Evolutionary conservation across 35 echinoderm and acorn worm genomes (phyloP).

Genomic region (Apostichopus californicus): DNA sequence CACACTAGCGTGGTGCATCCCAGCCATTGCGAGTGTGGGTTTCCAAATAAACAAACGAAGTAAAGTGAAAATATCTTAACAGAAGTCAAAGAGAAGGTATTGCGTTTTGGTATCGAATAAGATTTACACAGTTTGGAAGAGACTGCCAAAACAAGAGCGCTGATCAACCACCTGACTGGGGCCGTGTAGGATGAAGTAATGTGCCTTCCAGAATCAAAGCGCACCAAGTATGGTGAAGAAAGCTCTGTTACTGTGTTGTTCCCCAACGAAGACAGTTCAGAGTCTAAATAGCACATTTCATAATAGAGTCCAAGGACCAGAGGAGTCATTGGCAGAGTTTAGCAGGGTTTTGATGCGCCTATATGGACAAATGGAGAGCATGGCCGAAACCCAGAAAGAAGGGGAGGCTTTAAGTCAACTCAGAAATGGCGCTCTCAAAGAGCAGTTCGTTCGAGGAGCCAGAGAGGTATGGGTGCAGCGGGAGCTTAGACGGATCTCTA

Average conservation of each 20-base stretch:
- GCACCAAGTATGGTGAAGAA: background rate
- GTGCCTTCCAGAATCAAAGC: slow-evolving; percentile 10
- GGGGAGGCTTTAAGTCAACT: slow-evolving; percentile 31
- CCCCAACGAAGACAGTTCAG: slow-evolving; percentile 20
- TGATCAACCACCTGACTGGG: slow-evolving; percentile 24
- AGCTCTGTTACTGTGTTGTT: slow-evolving; percentile 29
- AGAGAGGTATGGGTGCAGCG: slow-evolving; percentile 54
- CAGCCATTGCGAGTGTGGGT: no score
- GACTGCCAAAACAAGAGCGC: background rate
- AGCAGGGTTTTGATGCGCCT: slow-evolving; percentile 37
- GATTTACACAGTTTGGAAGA: background rate
- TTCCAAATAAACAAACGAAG: no score
- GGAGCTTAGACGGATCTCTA: slow-evolving; percentile 53
- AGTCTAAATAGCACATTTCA: slow-evolving; percentile 15
- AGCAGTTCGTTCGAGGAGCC: slow-evolving; percentile 53
- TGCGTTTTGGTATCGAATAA: no score
- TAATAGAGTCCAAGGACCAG: background rate
- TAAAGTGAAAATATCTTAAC: no score
- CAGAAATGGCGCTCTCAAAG: slow-evolving; percentile 17
- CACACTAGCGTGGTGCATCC: no score
- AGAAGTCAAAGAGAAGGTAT: no score
- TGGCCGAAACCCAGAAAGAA: slow-evolving; percentile 6
- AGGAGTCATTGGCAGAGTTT: slow-evolving; percentile 39
- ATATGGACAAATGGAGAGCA: slow-evolving; percentile 41
- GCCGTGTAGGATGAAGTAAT: slow-evolving; percentile 15